Conservation (phyloP, 2,113 vertebrate genomes). For the Peucedramus taeniatus region DNA sequence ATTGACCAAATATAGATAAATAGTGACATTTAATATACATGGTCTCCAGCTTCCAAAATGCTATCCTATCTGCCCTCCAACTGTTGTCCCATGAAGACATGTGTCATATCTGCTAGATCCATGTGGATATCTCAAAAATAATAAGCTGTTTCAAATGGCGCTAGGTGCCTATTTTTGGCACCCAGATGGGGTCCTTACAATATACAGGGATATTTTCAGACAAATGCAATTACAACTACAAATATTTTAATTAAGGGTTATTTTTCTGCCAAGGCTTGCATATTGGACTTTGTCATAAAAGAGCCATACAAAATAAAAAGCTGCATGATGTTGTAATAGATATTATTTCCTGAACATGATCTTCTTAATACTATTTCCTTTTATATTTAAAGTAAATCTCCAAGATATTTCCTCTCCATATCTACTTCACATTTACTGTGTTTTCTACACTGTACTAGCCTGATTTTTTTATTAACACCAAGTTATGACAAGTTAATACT, state of each 20-base stretch:
- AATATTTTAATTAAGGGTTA: neutral
- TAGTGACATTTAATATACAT: neutral
- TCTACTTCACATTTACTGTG: neutral
- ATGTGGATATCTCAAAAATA: neutral
- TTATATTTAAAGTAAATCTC: neutral
- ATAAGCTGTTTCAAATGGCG: neutral
- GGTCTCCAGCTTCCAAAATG: neutral
- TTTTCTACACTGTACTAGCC: neutral
- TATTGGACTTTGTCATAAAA: neutral
- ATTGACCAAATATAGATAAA: neutral
- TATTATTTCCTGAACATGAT: neutral
- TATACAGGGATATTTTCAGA: neutral
- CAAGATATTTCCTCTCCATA: neutral
- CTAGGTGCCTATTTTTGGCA: neutral
- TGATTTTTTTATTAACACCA: neutral
- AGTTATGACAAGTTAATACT: neutral
- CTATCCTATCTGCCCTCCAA: neutral
- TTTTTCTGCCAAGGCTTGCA: neutral
- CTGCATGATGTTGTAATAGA: neutral
- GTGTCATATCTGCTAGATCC: neutral
- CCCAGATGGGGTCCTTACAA: neutral
- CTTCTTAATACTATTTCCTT: neutral
- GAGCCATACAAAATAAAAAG: neutral
- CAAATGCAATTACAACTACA: neutral
- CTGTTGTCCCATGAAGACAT: neutral